These are phyloP conservation scores for Centrocercus urophasianus DNA, from an alignment of 2,113 vertebrate genomes.

Conservation along the genomic window DNA sequence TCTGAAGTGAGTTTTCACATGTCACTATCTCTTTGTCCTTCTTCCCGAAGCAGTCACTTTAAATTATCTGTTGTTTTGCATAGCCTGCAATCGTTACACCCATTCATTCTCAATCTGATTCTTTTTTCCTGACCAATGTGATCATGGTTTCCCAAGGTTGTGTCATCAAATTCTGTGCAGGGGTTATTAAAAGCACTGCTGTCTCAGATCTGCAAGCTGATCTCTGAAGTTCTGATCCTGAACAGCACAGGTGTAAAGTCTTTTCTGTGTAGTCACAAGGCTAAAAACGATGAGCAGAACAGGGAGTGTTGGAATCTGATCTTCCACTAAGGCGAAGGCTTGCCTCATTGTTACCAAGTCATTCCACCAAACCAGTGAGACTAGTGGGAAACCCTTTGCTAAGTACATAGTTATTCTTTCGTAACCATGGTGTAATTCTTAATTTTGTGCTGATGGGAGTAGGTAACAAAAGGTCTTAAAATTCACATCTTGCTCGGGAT, in stretches of 20 bases:
- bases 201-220: slow-evolving; percentile 2
- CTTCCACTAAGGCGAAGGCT: background rate
- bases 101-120: background rate
- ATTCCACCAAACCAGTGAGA: background rate
- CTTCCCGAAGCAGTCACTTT: background rate
- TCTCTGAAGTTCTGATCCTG: background rate
- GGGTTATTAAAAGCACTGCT: background rate
- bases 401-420: background rate
- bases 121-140: background rate
- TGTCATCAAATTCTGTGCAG: background rate
- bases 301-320: slow-evolving; percentile 13
- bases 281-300: slow-evolving; percentile 44
- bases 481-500: background rate
- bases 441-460: background rate
- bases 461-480: background rate
- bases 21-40: background rate
- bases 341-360: background rate
- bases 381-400: background rate
- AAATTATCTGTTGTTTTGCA: background rate
- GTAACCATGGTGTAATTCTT: background rate
- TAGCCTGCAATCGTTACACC: background rate
- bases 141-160: background rate
- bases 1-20: background rate
- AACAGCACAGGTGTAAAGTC: slow-evolving; percentile 27
- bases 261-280: slow-evolving; percentile 35